These are phyloP conservation scores for Neodiprion fabricii DNA, from an alignment of 1,140 invertebrate species.

Conservation along the genomic window DNA sequence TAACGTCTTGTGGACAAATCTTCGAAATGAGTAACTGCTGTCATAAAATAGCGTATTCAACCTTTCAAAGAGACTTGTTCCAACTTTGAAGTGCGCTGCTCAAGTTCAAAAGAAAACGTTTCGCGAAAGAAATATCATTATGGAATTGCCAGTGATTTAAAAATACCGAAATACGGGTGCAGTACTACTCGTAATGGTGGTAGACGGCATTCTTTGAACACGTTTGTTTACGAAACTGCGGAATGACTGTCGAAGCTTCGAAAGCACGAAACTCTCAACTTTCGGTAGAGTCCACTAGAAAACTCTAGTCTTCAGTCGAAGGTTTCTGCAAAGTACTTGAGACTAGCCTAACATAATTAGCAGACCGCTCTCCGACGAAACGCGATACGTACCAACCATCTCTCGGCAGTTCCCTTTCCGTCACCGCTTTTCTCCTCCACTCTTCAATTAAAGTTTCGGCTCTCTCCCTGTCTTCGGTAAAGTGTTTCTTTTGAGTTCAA, in stretches of 20 bases:
- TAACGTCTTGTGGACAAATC: too few species aligned
- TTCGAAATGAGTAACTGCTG: too few species aligned
- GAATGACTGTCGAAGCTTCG: not conserved
- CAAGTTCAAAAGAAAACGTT: too few species aligned
- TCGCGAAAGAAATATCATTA: too few species aligned
- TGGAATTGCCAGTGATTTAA: too few species aligned
- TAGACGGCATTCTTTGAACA: too few species aligned
- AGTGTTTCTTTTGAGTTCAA: conserved; percentile 8
- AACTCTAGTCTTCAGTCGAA: not conserved
- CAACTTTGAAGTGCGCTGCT: too few species aligned
- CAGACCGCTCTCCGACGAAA: conserved; percentile 31
- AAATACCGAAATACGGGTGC: too few species aligned
- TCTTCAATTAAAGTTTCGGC: not conserved
- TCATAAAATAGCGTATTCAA: too few species aligned
- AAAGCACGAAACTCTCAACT: not conserved
- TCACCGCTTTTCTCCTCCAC: not conserved
- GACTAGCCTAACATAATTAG: conserved; percentile 35
- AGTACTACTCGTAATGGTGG: too few species aligned
- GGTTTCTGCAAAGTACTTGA: conserved; percentile 26
- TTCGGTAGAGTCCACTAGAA: not conserved
- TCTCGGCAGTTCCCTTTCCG: not conserved
- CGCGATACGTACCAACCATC: conserved; percentile 29
- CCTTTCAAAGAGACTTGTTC: too few species aligned
- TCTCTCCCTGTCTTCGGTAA: not conserved
- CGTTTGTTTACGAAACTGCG: not conserved